Evolutionary conservation across 2,113 vertebrate species (phyloP), one percentile per base, ranked within the genome.

Genomic region (Chloebia gouldiae): DNA sequence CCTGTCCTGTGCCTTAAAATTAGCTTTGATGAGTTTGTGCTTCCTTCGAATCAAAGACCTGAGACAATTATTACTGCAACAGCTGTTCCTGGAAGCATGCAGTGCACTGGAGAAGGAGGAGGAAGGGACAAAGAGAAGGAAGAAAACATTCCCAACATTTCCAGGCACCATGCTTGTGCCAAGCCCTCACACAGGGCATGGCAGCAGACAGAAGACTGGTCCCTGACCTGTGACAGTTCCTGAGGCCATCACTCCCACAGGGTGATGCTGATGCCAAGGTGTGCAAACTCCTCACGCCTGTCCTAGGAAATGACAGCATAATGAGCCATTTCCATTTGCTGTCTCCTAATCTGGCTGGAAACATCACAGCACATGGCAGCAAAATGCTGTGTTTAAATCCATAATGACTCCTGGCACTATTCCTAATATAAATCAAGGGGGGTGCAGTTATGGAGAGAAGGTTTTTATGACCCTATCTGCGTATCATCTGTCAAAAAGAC

Each of bases 141-240:
- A 47, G 14, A 19, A 31, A 72, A 3, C 25, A 37, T 42, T 72
- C 35, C 60, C 35, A 9, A 0, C 39, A 35, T 21, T n/a, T 25
- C 40, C 39, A 33, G 54, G 13, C 33, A 8, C 10, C 2, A 2
- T 1, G 1, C 16, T 31, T 31, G 40, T 8, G n/a, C 70, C 2
- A 0, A 44, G 37, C 15, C 54, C 45, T 60, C 0, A 0, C 39
- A 7, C 23, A 9, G n/a, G 53, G 44, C 50, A 40, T 23, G 22
- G 33, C 76, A n/a, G 57, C 33, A 21, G 11, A 3, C n/a, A 11
- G 50, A 40, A 27, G 40, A 13, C 20, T 4, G 16, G 17, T 9
- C 49, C 22, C 40, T 35, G 71, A 8, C 11, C 22, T 33, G 37
- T 12, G 25, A 8, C 7, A 4, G n/a, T 6, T 23, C 60, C 20